Evolutionary conservation across 2,113 vertebrate genomes (phyloP).

Genomic region (Caretta caretta): DNA sequence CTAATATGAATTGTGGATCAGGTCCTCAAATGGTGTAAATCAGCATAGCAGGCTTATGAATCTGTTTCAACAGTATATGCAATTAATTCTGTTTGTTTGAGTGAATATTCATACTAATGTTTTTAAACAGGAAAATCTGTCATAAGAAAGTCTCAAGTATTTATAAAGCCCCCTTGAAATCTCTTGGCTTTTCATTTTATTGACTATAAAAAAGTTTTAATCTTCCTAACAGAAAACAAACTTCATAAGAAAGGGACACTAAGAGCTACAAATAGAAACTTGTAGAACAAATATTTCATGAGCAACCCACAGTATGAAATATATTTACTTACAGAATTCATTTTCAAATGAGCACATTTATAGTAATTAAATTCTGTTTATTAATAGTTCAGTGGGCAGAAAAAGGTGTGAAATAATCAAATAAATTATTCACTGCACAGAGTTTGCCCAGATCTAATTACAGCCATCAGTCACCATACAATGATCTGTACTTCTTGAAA

Average conservation of each 20-base stretch:
- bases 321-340: background rate
- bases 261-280: background rate
- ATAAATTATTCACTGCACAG: background rate
- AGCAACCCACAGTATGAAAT: background rate
- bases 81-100: background rate
- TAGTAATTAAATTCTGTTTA: slow-evolving; percentile 5
- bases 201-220: background rate
- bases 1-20: background rate
- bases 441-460: background rate
- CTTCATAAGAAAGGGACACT: background rate
- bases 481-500: background rate
- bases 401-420: background rate
- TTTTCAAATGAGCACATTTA: background rate
- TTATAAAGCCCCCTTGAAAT: background rate
- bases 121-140: background rate
- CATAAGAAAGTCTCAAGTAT: background rate
- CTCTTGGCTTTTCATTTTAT: background rate
- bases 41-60: background rate
- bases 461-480: background rate
- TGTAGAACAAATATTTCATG: background rate
- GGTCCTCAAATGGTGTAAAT: background rate
- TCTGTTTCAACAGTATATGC: background rate
- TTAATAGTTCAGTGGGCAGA: background rate
- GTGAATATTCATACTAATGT: background rate
- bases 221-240: background rate